phyloP scores from a whole-genome alignment of 2,888 invertebrate species.

The Dioctria rufipes region DNA sequence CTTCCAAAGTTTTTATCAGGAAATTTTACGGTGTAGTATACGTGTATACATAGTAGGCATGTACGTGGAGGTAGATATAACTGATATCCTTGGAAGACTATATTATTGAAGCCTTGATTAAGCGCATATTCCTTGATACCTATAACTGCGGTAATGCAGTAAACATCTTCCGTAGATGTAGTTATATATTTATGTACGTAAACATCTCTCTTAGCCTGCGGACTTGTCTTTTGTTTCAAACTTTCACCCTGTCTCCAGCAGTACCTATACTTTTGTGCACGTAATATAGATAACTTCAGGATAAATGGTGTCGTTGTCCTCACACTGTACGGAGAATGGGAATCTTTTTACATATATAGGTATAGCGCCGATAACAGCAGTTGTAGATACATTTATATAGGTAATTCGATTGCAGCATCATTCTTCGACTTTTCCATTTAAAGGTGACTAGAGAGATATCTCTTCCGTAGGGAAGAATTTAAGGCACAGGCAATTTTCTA shows the following conservation, averaged over 20 bases:
- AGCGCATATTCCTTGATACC: constrained; percentile 39
- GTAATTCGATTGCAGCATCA: neutral
- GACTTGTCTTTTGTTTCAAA: constrained; percentile 36
- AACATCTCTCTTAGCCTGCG: constrained; percentile 26
- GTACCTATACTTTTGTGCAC: neutral
- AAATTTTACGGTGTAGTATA: too few species aligned
- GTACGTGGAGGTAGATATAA: neutral
- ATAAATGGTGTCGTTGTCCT: too few species aligned
- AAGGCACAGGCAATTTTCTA: too few species aligned
- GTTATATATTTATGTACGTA: neutral
- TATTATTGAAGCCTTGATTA: constrained; percentile 25
- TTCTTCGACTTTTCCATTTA: too few species aligned
- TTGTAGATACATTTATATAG: neutral
- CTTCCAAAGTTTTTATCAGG: neutral
- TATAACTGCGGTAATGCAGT: neutral
- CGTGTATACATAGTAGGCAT: neutral
- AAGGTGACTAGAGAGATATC: too few species aligned
- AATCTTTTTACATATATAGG: too few species aligned
- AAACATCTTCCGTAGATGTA: constrained; percentile 21
- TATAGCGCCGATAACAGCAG: neutral
- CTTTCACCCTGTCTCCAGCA: neutral
- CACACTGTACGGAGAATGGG: too few species aligned
- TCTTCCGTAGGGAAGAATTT: too few species aligned
- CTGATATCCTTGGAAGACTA: constrained; percentile 44
- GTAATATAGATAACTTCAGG: too few species aligned